phyloP scores from a whole-genome alignment of 2,888 invertebrate genomes.

The Euplagia quadripunctaria region DNA sequence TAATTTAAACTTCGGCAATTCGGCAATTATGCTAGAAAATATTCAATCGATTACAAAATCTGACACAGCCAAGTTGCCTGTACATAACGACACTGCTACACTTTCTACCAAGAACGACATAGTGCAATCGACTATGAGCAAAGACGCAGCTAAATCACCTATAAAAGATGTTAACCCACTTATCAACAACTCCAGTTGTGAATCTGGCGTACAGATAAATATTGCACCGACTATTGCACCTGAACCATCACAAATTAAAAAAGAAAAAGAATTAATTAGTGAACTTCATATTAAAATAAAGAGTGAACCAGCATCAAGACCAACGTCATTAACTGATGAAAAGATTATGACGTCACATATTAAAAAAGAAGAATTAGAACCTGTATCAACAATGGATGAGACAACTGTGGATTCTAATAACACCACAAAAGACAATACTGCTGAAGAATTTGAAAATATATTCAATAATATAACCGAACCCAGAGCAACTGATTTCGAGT shows the following conservation, averaged over 20 bases:
- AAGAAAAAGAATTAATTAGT: background rate
- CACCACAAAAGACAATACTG: conserved; percentile 60
- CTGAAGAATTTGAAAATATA: conserved; percentile 77
- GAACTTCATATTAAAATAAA: background rate
- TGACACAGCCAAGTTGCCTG: background rate
- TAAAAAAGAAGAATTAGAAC: conserved; percentile 34
- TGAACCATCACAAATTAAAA: background rate
- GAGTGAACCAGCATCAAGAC: conserved; percentile 5
- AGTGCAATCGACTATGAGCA: background rate
- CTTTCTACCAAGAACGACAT: background rate
- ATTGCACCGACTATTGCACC: background rate
- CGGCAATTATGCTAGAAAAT: background rate
- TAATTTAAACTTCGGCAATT: background rate
- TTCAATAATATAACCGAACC: conserved; percentile 73
- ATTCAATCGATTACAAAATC: background rate
- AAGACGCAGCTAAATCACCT: background rate
- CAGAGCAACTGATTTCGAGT: conserved; percentile 76
- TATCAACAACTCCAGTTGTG: conserved; percentile 12
- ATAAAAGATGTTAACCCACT: conserved; percentile 10
- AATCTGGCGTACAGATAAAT: background rate
- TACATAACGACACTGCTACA: background rate
- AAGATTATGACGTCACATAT: conserved; percentile 15
- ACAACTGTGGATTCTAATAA: conserved; percentile 27
- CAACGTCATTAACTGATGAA: background rate
- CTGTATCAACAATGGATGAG: conserved; percentile 32